These are phyloP conservation scores for Colinus virginianus DNA, from an alignment of 2,113 vertebrate species.

Conservation along the genomic window DNA sequence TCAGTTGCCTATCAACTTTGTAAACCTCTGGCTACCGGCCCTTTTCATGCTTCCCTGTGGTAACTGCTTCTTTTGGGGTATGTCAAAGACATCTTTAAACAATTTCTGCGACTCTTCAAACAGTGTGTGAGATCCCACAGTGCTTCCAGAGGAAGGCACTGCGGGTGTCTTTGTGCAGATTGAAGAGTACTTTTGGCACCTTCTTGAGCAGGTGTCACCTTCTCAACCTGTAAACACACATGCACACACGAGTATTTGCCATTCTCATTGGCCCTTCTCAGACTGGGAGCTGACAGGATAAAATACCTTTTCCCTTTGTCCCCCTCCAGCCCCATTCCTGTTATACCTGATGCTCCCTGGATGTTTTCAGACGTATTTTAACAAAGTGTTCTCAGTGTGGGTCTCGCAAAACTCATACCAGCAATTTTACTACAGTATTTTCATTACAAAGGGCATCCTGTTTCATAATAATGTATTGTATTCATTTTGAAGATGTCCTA, in stretches of 20 bases:
- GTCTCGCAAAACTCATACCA: constrained; percentile 36
- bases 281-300: neutral
- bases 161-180: constrained; percentile 43
- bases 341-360: constrained; percentile 14
- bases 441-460: constrained; percentile 46
- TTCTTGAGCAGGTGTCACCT: neutral
- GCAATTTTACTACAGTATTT: constrained; percentile 55
- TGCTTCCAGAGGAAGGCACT: constrained; percentile 20
- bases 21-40: constrained; percentile 4
- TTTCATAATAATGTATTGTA: constrained; percentile 60
- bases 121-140: neutral
- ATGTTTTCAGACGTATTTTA: constrained; percentile 30
- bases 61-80: constrained; percentile 9
- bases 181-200: constrained; percentile 5
- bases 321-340: neutral
- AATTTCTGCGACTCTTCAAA: constrained; percentile 41
- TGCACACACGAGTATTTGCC: neutral
- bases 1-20: neutral
- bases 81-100: constrained; percentile 45
- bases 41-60: constrained; percentile 20
- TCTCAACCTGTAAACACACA: constrained; percentile 10
- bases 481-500: constrained; percentile 60
- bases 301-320: constrained; percentile 18
- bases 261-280: neutral
- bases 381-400: constrained; percentile 43